Evolutionary conservation across 2,113 vertebrate species (phyloP).

Genomic region (Cromileptes altivelis): DNA sequence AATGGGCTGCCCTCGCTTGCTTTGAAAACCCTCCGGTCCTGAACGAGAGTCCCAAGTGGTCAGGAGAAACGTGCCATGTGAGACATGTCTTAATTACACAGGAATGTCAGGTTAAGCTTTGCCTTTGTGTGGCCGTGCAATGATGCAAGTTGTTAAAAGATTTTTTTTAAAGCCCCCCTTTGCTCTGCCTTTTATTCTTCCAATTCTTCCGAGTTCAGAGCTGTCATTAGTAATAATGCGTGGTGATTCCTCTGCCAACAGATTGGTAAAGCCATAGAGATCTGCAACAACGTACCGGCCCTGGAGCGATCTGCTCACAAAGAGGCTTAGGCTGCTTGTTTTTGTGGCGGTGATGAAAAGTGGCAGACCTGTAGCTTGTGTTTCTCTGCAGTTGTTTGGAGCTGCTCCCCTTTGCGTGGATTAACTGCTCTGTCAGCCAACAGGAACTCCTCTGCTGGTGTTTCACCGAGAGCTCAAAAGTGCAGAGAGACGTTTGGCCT

Average conservation of each 20-base stretch:
- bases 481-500: conserved; percentile 55
- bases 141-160: conserved; percentile 45
- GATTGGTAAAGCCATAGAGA: conserved; percentile 48
- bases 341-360: conserved; percentile 69
- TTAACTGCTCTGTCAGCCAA: conserved; percentile 63
- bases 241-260: conserved; percentile 57
- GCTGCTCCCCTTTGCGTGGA: conserved; percentile 50
- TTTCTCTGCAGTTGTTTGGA: conserved; percentile 35
- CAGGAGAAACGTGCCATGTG: conserved; percentile 70
- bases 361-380: conserved; percentile 42
- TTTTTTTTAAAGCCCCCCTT: background rate
- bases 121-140: conserved; percentile 75
- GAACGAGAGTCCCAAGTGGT: conserved; percentile 68
- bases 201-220: conserved; percentile 40
- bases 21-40: conserved; percentile 66
- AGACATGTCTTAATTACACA: conserved; percentile 80
- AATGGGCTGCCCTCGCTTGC: conserved; percentile 44
- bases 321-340: conserved; percentile 32
- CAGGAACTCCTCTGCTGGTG: conserved; percentile 53
- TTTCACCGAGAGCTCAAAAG: conserved; percentile 27
- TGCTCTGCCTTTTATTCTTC: conserved; percentile 36
- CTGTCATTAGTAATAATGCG: conserved; percentile 55
- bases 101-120: conserved; percentile 78
- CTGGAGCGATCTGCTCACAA: conserved; percentile 12
- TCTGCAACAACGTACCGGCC: background rate